Conservation (phyloP, 2,888 invertebrate genomes). For the Mythimna impura region DNA sequence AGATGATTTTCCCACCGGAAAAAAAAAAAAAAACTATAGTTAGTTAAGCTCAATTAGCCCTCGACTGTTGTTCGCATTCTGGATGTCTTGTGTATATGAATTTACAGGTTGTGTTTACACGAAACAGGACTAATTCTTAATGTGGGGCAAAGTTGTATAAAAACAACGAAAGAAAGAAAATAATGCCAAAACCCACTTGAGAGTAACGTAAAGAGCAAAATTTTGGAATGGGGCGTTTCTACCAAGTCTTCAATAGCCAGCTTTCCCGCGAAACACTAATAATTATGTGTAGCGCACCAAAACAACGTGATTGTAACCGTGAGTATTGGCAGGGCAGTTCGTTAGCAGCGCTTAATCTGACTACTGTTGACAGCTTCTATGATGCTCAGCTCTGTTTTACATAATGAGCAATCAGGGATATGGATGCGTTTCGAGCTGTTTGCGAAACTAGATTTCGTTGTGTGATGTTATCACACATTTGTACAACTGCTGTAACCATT, state of each 20-base stretch:
- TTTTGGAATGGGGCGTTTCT: neutral
- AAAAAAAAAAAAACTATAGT: too few relatives aligned
- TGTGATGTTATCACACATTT: neutral
- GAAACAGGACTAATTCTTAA: too few relatives aligned
- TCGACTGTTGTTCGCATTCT: too few relatives aligned
- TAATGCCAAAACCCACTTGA: too few relatives aligned
- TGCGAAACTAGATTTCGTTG: slow-evolving; percentile 3
- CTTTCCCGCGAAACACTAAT: neutral
- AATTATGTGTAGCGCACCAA: neutral
- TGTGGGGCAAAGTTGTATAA: too few relatives aligned
- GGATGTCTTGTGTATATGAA: too few relatives aligned
- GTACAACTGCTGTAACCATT: neutral
- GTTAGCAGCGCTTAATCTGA: slow-evolving; percentile 43
- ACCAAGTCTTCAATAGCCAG: neutral
- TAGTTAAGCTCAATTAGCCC: too few relatives aligned
- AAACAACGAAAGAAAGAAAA: too few relatives aligned
- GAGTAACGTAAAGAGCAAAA: neutral
- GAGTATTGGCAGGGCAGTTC: slow-evolving; percentile 30
- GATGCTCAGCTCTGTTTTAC: slow-evolving; percentile 11
- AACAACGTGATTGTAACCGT: slow-evolving; percentile 27
- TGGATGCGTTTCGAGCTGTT: neutral
- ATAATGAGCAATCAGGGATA: slow-evolving; percentile 26
- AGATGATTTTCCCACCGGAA: too few relatives aligned
- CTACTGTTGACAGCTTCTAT: slow-evolving; percentile 8
- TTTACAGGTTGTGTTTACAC: too few relatives aligned